A percentile compares a stretch with the other conserved stretches of the same genome.
Evolutionary conservation across 2,888 invertebrate species (phyloP).

Genomic region (Drymonia ruficornis): DNA sequence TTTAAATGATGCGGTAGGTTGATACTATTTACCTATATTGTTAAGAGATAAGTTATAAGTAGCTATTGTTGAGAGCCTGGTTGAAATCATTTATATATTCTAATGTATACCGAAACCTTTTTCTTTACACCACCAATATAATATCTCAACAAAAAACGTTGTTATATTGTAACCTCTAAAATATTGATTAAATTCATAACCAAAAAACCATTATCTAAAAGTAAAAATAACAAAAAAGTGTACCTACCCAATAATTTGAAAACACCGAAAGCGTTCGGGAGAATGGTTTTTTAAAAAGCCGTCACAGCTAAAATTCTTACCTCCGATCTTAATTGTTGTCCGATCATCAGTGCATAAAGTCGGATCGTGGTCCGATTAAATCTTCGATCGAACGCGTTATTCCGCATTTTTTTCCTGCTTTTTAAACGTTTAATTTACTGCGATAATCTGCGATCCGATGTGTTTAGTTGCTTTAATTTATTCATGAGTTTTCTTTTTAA

Average conservation of each 20-base stretch:
- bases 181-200: constrained; percentile 40
- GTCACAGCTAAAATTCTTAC: constrained; percentile 52
- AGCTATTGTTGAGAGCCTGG: too few species aligned
- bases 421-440: constrained; percentile 21
- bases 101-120: neutral
- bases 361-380: constrained; percentile 52
- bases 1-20: too few species aligned
- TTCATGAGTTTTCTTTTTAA: constrained; percentile 11
- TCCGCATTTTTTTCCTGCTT: constrained; percentile 35
- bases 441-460: constrained; percentile 21
- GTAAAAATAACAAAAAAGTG: constrained; percentile 19
- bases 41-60: too few species aligned
- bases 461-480: constrained; percentile 17
- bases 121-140: neutral
- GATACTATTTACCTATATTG: too few species aligned
- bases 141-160: neutral
- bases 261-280: constrained; percentile 47
- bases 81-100: neutral
- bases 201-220: constrained; percentile 23
- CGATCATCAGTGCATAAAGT: constrained; percentile 56
- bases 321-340: constrained; percentile 58
- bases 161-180: constrained; percentile 2
- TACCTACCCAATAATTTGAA: constrained; percentile 40
- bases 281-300: constrained; percentile 54
- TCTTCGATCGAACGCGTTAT: constrained; percentile 46